A percentile compares a stretch with the other conserved stretches of the same genome.
These are phyloP conservation scores for Notarius lentiginosus DNA, from an alignment of 2,113 vertebrate species.

Conservation along the genomic window DNA sequence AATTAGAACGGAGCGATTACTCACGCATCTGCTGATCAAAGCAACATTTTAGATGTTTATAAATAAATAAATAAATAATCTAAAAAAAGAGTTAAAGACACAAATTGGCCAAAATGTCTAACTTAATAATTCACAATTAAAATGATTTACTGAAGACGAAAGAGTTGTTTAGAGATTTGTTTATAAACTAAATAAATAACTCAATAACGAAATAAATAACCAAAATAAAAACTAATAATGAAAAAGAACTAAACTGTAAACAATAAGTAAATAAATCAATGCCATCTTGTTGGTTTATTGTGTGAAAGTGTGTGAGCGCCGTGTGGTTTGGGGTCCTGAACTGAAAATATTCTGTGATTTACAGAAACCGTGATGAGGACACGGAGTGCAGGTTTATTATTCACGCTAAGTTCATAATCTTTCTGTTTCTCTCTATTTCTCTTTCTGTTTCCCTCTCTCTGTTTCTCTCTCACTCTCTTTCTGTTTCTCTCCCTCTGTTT, in stretches of 20 bases:
- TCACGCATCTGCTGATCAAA: conserved; percentile 10
- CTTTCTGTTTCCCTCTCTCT: too few species aligned
- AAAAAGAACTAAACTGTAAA: not conserved
- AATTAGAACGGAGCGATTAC: not conserved
- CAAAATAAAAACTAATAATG: not conserved
- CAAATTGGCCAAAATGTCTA: not conserved
- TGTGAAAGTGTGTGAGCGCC: not conserved
- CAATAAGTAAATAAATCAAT: not conserved
- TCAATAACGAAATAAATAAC: not conserved
- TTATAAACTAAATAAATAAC: not conserved
- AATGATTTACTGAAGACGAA: not conserved
- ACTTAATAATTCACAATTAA: not conserved
- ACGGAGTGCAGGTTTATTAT: too few species aligned
- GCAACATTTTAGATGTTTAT: not conserved
- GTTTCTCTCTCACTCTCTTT: too few species aligned
- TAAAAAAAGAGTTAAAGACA: not conserved
- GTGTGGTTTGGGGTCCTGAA: not conserved
- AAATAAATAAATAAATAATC: not conserved
- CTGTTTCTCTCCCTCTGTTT: too few species aligned
- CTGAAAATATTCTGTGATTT: not conserved
- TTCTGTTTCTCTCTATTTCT: too few species aligned
- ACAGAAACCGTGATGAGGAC: too few species aligned
- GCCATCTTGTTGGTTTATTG: not conserved
- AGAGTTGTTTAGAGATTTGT: not conserved
- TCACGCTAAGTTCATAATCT: too few species aligned